A percentile compares a stretch with the other conserved stretches of the same genome.
Evolutionary conservation across 23 tunicate species (phyloP).

Genomic region (Aplidium turbinatum): DNA sequence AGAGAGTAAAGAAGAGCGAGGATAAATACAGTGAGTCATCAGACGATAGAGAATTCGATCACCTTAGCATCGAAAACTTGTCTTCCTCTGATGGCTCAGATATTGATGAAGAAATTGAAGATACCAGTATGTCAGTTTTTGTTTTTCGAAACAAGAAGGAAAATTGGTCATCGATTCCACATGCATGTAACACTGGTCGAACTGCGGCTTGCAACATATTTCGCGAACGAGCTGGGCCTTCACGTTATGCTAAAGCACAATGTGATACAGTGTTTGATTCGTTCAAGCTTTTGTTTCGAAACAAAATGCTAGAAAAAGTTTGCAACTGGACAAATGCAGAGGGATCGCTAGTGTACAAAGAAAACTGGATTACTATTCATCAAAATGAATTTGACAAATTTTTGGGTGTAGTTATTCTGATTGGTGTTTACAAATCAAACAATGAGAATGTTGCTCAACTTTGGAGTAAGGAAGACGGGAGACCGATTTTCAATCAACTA

Average conservation of each 20-base stretch:
- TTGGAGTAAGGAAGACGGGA: constrained; percentile 35
- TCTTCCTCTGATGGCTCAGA: neutral
- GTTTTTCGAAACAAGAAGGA: neutral
- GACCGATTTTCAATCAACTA: constrained; percentile 33
- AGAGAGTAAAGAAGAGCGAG: neutral
- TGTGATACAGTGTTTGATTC: constrained; percentile 4
- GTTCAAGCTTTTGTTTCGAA: constrained; percentile 5
- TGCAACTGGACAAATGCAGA: constrained; percentile 11
- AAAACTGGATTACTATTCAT: neutral
- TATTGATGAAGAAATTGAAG: neutral
- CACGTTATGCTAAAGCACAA: constrained; percentile 2
- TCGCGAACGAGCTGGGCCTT: neutral
- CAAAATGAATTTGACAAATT: neutral
- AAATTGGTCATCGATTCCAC: neutral
- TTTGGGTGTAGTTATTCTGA: constrained; percentile 1
- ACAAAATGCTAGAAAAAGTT: constrained; percentile 5
- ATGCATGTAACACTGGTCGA: neutral
- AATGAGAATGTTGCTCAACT: constrained; percentile 33
- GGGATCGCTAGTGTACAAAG: neutral
- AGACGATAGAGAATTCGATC: neutral
- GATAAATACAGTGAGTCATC: neutral
- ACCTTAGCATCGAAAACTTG: neutral
- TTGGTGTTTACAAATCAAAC: constrained; percentile 23
- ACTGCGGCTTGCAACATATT: neutral
- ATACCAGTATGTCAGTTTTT: neutral